These are phyloP conservation scores for Oriolus oriolus DNA, from an alignment of 2,113 vertebrate species.

Conservation along the genomic window DNA sequence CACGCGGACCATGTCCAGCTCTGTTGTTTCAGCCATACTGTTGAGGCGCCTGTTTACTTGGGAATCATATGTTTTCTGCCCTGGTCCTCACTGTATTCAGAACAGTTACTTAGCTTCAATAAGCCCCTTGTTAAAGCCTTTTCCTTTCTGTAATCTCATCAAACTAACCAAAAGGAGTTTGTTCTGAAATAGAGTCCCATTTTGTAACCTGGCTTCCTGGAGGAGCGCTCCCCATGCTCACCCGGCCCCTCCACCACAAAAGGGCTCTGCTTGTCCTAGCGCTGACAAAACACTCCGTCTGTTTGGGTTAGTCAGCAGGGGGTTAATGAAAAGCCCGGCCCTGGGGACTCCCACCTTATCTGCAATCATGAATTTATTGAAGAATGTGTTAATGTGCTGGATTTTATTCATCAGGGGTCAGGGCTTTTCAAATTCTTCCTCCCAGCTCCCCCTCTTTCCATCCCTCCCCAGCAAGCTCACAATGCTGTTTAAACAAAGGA, in stretches of 20 bases:
- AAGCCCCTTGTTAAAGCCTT: constrained; percentile 58
- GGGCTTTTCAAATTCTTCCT: constrained; percentile 80
- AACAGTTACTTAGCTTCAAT: constrained; percentile 56
- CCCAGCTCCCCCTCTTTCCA: constrained; percentile 63
- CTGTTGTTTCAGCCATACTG: background rate
- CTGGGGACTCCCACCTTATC: constrained; percentile 68
- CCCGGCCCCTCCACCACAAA: constrained; percentile 46
- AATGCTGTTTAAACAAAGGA: constrained; percentile 88
- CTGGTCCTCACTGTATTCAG: constrained; percentile 52
- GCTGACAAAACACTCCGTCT: constrained; percentile 62
- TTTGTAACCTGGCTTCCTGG: constrained; percentile 53
- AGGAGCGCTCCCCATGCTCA: constrained; percentile 17
- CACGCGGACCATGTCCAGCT: background rate
- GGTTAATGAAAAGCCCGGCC: constrained; percentile 71
- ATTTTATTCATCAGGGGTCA: constrained; percentile 73
- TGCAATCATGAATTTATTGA: constrained; percentile 71
- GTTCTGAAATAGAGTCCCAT: constrained; percentile 56
- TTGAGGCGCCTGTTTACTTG: constrained; percentile 11
- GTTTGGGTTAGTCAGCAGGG: constrained; percentile 70
- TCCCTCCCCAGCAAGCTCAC: constrained; percentile 78
- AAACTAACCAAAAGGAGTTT: constrained; percentile 59
- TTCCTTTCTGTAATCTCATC: constrained; percentile 63
- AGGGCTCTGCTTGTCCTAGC: constrained; percentile 58
- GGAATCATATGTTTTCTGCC: constrained; percentile 49
- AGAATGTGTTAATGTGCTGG: constrained; percentile 76